These are phyloP conservation scores for Gorsachius goisagi DNA, from an alignment of 2,113 vertebrate genomes.

Conservation along the genomic window DNA sequence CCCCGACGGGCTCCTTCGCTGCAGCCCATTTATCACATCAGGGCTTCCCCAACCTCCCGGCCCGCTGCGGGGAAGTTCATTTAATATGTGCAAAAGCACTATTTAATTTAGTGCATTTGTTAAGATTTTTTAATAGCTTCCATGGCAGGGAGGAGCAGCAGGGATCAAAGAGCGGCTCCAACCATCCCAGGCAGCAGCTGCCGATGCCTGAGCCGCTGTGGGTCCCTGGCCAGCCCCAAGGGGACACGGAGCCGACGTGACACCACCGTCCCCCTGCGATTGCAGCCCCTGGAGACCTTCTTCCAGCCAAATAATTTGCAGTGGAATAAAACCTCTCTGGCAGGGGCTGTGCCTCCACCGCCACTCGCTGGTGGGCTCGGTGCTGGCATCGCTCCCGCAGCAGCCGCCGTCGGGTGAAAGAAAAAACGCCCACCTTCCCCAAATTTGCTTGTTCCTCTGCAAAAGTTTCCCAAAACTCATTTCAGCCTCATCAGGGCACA, in stretches of 20 bases:
- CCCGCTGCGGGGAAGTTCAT: not conserved
- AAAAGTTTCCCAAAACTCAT: not conserved
- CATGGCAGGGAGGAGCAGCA: not conserved
- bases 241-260: rapidly evolving
- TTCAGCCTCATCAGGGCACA: rapidly evolving
- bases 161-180: rapidly evolving
- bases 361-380: rapidly evolving
- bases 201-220: not conserved
- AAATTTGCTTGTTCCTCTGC: not conserved
- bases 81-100: not conserved
- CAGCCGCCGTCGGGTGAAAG: rapidly evolving
- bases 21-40: not conserved
- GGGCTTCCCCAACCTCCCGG: not conserved
- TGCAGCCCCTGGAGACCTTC: not conserved
- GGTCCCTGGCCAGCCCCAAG: not conserved
- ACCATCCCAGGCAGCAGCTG: rapidly evolving
- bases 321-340: not conserved
- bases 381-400: rapidly evolving
- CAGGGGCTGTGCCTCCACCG: not conserved
- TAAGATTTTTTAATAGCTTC: not conserved
- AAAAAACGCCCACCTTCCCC: rapidly evolving
- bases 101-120: not conserved
- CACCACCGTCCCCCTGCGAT: rapidly evolving
- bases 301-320: not conserved
- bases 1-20: rapidly evolving